Percentiles rank a stretch among this genome's conserved stretches.
phyloP scores from a whole-genome alignment of 2,797 vertebrate species.

The Monodelphis domestica region DNA sequence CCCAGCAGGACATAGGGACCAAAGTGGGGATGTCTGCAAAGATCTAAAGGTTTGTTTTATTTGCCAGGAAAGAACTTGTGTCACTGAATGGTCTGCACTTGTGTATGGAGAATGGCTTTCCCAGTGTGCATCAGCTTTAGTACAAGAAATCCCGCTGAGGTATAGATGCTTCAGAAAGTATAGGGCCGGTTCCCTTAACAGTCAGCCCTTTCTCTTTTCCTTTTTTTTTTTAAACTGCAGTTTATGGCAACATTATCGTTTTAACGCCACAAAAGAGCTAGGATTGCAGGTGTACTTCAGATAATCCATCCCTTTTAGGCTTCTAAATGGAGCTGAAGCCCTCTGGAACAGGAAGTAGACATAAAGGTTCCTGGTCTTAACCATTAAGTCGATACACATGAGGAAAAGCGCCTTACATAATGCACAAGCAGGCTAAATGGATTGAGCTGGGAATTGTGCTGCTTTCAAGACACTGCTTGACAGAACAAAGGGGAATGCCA shows the following conservation, averaged over 20 bases:
- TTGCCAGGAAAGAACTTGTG: conserved; percentile 74
- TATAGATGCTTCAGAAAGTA: conserved; percentile 73
- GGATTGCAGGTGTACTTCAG: conserved; percentile 62
- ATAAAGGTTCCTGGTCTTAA: conserved; percentile 43
- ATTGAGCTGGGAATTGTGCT: neutral
- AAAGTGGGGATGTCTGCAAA: conserved; percentile 75
- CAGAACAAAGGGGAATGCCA: neutral
- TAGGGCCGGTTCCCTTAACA: conserved; percentile 73
- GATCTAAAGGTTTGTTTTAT: conserved; percentile 80
- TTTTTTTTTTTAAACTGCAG: conserved; percentile 56
- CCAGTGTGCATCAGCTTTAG: conserved; percentile 74
- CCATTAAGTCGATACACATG: neutral
- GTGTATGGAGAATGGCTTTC: conserved; percentile 75
- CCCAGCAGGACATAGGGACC: conserved; percentile 78
- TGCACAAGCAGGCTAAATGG: neutral
- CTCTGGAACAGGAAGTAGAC: conserved; percentile 27
- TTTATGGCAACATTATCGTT: conserved; percentile 74
- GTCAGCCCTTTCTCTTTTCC: conserved; percentile 60
- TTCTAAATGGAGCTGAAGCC: conserved; percentile 59
- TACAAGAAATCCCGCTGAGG: conserved; percentile 78
- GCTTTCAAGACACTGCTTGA: neutral
- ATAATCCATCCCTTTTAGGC: conserved; percentile 66
- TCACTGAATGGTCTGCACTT: conserved; percentile 76
- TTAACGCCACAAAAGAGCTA: conserved; percentile 73
- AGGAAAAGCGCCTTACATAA: neutral